phyloP scores from a whole-genome alignment of 2,888 invertebrate genomes.

The Cybosia mesomella region DNA sequence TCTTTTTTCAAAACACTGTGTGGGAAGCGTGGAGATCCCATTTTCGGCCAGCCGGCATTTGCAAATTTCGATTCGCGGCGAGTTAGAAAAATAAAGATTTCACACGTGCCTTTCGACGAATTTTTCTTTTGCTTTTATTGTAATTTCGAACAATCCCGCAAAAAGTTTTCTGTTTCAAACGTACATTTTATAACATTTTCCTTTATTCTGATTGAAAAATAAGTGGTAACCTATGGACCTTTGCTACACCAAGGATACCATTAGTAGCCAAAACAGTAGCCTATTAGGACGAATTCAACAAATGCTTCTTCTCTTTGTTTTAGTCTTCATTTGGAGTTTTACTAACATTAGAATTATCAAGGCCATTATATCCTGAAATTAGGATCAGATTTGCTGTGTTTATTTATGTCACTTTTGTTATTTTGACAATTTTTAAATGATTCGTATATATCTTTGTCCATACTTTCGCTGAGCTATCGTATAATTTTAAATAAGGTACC shows the following conservation, averaged over 20 bases:
- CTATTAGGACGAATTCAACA: neutral
- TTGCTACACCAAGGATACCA: neutral
- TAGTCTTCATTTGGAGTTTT: neutral
- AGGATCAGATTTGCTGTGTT: neutral
- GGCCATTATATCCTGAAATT: neutral
- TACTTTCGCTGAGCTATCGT: neutral
- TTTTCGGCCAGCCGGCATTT: slow-evolving; percentile 72
- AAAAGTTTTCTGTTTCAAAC: slow-evolving; percentile 40
- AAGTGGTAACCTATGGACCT: neutral
- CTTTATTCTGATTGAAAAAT: neutral
- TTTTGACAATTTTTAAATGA: neutral
- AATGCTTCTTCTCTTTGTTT: neutral
- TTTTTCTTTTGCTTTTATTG: slow-evolving; percentile 37
- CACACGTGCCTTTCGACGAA: slow-evolving; percentile 54
- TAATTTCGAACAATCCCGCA: slow-evolving; percentile 42
- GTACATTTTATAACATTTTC: neutral
- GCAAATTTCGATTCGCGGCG: slow-evolving; percentile 65
- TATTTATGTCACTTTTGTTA: neutral
- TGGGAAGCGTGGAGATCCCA: slow-evolving; percentile 70
- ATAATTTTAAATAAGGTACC: too few species aligned
- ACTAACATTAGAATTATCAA: neutral
- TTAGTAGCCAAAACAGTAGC: neutral
- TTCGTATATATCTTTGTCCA: neutral
- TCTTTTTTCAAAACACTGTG: slow-evolving; percentile 63
- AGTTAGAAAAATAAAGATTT: slow-evolving; percentile 71